Evolutionary conservation across 2,888 invertebrate species (phyloP).

Genomic region (Disparrhopalites patrizii): DNA sequence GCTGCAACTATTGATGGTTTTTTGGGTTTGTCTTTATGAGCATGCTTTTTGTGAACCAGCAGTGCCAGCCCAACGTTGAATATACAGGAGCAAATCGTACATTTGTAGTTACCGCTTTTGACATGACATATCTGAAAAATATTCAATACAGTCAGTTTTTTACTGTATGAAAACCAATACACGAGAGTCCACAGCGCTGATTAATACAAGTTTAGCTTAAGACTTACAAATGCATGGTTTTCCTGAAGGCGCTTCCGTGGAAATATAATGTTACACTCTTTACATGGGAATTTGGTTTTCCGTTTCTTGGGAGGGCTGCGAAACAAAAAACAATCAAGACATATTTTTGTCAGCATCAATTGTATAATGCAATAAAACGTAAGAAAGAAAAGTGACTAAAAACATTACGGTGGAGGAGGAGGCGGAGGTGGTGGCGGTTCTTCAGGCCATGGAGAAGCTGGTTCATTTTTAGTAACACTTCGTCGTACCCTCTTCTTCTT

Average conservation of each 20-base stretch:
- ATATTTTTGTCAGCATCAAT: background rate
- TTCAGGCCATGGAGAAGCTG: background rate
- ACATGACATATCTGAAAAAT: conserved; percentile 12
- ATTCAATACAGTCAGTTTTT: background rate
- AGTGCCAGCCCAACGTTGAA: conserved; percentile 14
- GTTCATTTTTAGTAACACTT: background rate
- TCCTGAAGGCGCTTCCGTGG: background rate
- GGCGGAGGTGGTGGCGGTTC: conserved; percentile 2
- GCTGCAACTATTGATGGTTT: background rate
- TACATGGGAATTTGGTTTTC: conserved; percentile 21
- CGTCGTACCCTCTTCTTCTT: background rate
- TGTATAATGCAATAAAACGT: background rate
- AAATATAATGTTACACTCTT: conserved; percentile 21
- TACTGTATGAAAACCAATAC: no score
- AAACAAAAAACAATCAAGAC: background rate
- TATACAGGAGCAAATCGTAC: conserved; percentile 19
- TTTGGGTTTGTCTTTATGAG: conserved; percentile 6
- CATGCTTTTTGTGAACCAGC: conserved; percentile 13
- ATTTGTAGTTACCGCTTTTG: conserved; percentile 6
- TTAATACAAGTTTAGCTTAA: background rate
- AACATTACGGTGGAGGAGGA: conserved; percentile 15
- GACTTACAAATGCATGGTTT: conserved; percentile 7
- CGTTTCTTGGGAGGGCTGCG: conserved; percentile 15
- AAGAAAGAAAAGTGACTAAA: background rate
- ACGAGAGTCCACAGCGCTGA: no score